Percentiles rank a stretch among this genome's conserved stretches.
These are phyloP conservation scores for Empis stercorea DNA, from an alignment of 2,888 invertebrate genomes.

Conservation along the genomic window DNA sequence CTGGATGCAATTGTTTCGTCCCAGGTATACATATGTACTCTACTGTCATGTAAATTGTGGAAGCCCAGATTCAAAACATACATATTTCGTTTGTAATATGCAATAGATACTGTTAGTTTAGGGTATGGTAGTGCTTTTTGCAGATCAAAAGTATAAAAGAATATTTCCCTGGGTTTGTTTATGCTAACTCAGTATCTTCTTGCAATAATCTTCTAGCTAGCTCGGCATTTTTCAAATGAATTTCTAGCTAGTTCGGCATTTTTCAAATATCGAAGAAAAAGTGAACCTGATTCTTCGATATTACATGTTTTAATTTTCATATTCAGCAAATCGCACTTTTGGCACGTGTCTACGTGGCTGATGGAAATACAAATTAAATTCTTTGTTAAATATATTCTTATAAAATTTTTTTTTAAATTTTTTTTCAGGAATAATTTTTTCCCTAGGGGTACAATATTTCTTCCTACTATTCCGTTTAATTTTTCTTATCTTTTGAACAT, in stretches of 20 bases:
- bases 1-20: slow-evolving; percentile 16
- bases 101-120: slow-evolving; percentile 5
- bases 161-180: slow-evolving; percentile 5
- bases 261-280: too few relatives aligned
- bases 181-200: slow-evolving; percentile 7
- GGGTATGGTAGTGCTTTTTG: slow-evolving; percentile 3
- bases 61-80: slow-evolving; percentile 3
- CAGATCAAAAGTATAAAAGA: slow-evolving; percentile 7
- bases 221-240: slow-evolving; percentile 19
- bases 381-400: slow-evolving; percentile 2
- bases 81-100: slow-evolving; percentile 4
- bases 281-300: too few relatives aligned
- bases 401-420: background rate
- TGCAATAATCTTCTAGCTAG: slow-evolving; percentile 15
- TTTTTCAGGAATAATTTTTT: background rate
- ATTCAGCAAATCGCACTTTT: slow-evolving; percentile 20
- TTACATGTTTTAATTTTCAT: slow-evolving; percentile 19
- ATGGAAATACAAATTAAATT: slow-evolving; percentile 17
- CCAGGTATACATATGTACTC: background rate
- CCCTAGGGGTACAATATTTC: background rate
- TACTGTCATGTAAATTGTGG: slow-evolving; percentile 2
- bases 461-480: background rate
- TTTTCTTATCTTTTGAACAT: background rate
- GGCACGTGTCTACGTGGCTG: slow-evolving; percentile 18
- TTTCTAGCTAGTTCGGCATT: slow-evolving; percentile 17